These are phyloP conservation scores for Sceloporus tristichus DNA, from an alignment of 2,113 vertebrate genomes.

Conservation along the genomic window DNA sequence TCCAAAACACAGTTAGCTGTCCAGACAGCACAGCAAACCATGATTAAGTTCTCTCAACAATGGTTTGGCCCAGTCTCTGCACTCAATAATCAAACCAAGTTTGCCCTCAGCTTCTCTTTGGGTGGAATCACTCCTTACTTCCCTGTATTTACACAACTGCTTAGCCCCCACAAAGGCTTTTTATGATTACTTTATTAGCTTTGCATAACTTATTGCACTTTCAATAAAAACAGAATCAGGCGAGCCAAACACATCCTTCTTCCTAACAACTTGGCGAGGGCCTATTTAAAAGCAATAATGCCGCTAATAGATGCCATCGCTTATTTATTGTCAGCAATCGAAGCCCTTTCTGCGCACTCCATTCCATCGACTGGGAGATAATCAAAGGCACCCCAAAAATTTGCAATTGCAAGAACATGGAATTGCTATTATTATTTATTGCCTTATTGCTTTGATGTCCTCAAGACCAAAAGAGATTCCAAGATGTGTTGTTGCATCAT, in stretches of 20 bases:
- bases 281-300: conserved; percentile 6
- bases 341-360: neutral
- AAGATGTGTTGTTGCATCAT: neutral
- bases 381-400: neutral
- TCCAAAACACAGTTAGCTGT: too few species aligned
- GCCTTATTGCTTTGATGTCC: neutral
- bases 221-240: neutral
- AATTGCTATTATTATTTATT: too few species aligned
- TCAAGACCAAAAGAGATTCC: neutral
- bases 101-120: too few species aligned
- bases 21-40: neutral
- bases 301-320: neutral
- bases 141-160: neutral
- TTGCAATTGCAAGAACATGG: too few species aligned
- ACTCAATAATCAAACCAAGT: neutral
- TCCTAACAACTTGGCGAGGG: conserved; percentile 3
- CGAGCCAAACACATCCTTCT: conserved; percentile 17
- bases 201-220: conserved; percentile 1
- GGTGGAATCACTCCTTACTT: neutral
- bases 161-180: neutral
- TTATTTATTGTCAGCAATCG: conserved; percentile 17
- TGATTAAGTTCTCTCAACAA: neutral
- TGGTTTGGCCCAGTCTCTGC: neutral
- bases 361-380: neutral
- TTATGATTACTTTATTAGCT: conserved; percentile 10